These are phyloP conservation scores for Rotaria sp. DNA, from an alignment of 2,888 invertebrate species.

Conservation along the genomic window DNA sequence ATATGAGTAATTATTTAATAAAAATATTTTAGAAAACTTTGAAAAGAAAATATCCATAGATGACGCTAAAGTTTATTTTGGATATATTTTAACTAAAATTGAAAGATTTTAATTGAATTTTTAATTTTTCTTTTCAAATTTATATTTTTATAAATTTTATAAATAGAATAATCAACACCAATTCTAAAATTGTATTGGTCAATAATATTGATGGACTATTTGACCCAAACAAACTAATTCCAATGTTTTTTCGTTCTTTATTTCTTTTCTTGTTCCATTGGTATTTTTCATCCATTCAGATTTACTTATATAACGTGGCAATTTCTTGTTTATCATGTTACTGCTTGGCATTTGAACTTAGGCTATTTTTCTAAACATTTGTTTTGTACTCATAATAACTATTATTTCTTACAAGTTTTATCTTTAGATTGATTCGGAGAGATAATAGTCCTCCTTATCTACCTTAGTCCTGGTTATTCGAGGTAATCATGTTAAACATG, in stretches of 20 bases:
- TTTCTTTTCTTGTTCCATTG: neutral
- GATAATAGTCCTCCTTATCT: no score
- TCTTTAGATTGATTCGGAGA: no score
- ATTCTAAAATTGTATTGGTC: neutral
- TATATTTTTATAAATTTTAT: no score
- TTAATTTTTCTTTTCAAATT: neutral
- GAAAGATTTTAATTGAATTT: neutral
- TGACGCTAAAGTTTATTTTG: neutral
- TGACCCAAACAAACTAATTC: neutral
- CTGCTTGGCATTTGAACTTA: no score
- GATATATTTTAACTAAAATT: neutral
- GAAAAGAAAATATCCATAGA: neutral
- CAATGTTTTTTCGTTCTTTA: neutral
- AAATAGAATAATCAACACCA: no score
- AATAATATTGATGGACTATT: neutral
- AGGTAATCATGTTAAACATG: neutral
- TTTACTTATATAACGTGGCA: neutral
- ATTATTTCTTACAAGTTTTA: no score
- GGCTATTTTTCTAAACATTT: no score
- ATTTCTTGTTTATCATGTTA: no score
- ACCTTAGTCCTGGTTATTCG: neutral
- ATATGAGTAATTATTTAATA: neutral
- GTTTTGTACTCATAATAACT: no score
- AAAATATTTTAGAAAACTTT: neutral
- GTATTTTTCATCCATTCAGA: neutral